Evolutionary conservation across 2,113 vertebrate genomes (phyloP), one percentile per base, ranked within the genome.

Genomic region (Nyctereutes procyonoides): DNA sequence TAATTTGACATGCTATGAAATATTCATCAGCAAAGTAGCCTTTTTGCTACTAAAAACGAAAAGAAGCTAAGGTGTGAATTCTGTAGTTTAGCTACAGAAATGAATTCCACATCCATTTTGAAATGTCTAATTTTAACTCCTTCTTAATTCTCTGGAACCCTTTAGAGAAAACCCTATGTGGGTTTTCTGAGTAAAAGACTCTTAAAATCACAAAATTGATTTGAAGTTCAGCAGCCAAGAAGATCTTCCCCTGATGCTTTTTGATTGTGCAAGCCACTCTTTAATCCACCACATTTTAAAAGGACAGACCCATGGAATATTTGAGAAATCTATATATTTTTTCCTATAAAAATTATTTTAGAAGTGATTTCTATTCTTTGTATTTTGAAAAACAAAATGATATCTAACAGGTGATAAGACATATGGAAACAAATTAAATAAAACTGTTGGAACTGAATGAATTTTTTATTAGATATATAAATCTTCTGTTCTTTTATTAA

Each of bases 401-500:
- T 98, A 95, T 93, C 96, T 92, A 98, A 97, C 96, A 98, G 94
- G 71, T 96, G 93, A 98, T 97, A 97, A 98, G 95, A 97, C 76
- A n/a, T 53, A 97, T 79, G 94, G 95, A 98, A 98, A 98, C 97
- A 98, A 98, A 98, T 98, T 97, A 98, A 98, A 96, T 96, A 97
- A 93, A n/a, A 95, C 88, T 65, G 95, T 63, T 10, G 62, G 71
- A 96, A 96, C 58, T 60, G 96, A 98, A 98, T 98, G 96, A 97
- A 98, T 97, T 97, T 98, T 98, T 98, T 97, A 97, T 98, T 98
- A 98, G 93, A 76, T 97, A 88, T 97, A 98, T 98, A 98, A 98
- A 99, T 98, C 98, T 98, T 97, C 96, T 97, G 53, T 95, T 97
- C 97, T 92, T 98, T 98, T 98, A 98, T 99, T 98, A 98, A 98